Evolutionary conservation across 1,140 invertebrate species (phyloP).

Genomic region (Ylistrum balloti): DNA sequence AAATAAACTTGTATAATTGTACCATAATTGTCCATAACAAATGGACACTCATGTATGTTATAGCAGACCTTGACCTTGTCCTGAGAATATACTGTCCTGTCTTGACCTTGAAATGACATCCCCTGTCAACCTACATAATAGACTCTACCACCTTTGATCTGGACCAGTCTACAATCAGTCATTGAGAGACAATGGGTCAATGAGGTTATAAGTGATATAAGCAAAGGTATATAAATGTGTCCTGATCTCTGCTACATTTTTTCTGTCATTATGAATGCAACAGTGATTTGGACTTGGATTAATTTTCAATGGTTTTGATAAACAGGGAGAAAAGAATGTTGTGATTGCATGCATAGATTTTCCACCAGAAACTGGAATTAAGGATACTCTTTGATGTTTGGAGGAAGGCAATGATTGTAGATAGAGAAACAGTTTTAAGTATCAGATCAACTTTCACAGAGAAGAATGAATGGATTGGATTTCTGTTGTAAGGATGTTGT

Average conservation of each 20-base stretch:
- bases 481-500: too few species aligned
- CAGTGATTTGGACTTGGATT: not conserved
- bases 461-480: too few species aligned
- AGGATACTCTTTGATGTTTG: not conserved
- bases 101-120: not conserved
- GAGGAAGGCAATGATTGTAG: not conserved
- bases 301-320: slow-evolving; percentile 27
- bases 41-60: not conserved
- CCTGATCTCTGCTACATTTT: slow-evolving; percentile 1
- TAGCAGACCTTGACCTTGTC: not conserved
- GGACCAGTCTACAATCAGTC: not conserved
- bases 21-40: not conserved
- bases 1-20: too few species aligned
- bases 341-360: not conserved
- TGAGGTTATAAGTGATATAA: not conserved
- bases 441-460: too few species aligned
- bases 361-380: not conserved
- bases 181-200: not conserved
- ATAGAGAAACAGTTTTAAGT: too few species aligned
- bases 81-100: not conserved
- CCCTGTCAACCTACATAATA: not conserved
- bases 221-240: not conserved
- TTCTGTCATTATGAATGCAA: slow-evolving; percentile 4
- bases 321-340: not conserved
- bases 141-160: not conserved